Percentiles rank a stretch among this genome's conserved stretches.
These are phyloP conservation scores for Mechanitis messenoides DNA, from an alignment of 2,888 invertebrate genomes.

Conservation along the genomic window DNA sequence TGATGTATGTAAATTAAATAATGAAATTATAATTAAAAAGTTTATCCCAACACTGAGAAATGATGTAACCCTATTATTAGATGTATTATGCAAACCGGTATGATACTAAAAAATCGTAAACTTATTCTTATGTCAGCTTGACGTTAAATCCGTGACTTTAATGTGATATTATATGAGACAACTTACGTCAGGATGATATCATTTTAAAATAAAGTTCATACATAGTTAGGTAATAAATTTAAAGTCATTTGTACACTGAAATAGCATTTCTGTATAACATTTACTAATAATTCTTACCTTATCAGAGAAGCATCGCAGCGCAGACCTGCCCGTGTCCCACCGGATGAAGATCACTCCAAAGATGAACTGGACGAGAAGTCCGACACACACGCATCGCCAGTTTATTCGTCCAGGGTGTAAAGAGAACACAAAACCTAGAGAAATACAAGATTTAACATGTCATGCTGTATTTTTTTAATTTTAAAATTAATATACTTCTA, in stretches of 20 bases:
- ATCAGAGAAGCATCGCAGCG: slow-evolving; percentile 82
- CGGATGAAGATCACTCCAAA: slow-evolving; percentile 91
- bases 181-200: no score
- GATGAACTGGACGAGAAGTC: slow-evolving; percentile 88
- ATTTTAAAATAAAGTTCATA: no score
- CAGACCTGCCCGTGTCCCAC: slow-evolving; percentile 85
- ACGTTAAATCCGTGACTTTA: no score
- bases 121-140: no score
- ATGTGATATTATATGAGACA: no score
- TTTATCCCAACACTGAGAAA: no score
- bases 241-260: not conserved
- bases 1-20: no score
- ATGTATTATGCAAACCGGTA: no score
- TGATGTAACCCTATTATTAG: no score
- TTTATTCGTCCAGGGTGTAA: slow-evolving; percentile 75
- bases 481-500: not conserved
- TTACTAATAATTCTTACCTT: slow-evolving; percentile 64
- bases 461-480: not conserved
- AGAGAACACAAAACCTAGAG: slow-evolving; percentile 61
- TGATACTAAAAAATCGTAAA: no score
- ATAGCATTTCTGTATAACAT: not conserved
- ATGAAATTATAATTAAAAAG: no score
- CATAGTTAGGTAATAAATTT: no score
- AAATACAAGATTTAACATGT: not conserved
- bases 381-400: slow-evolving; percentile 89